These are phyloP conservation scores for Saccopteryx bilineata DNA, from an alignment of 2,113 vertebrate genomes.

Conservation along the genomic window DNA sequence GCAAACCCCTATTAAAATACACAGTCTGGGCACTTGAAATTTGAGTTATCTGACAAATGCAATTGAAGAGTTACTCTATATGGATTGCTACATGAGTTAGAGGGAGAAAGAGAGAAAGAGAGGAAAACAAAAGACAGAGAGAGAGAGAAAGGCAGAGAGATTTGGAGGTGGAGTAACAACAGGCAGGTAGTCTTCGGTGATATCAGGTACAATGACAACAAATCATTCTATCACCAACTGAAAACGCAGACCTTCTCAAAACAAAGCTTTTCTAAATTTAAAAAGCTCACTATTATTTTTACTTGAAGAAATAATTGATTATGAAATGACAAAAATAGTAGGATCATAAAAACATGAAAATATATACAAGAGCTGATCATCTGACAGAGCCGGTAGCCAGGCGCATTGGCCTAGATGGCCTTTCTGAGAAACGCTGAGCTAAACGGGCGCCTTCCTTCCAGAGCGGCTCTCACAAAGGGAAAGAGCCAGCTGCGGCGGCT, in stretches of 20 bases:
- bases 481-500: fast-evolving
- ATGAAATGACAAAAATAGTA: neutral
- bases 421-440: neutral
- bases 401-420: neutral
- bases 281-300: constrained; percentile 22
- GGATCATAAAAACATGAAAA: neutral
- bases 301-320: neutral
- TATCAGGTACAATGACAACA: neutral
- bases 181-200: neutral
- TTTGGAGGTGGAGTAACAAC: neutral
- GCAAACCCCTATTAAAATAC: neutral
- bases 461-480: neutral
- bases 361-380: neutral
- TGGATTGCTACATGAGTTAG: no score
- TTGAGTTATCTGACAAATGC: neutral
- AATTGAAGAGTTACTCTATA: neutral
- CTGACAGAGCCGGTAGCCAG: no score
- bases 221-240: neutral
- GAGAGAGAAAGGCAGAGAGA: neutral
- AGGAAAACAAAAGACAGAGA: neutral
- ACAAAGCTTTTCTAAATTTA: neutral
- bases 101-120: neutral
- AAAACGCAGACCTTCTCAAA: neutral
- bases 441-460: fast-evolving
- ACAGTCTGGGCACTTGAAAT: neutral